Base-by-base conservation (phyloP, 1,140 invertebrate genomes). In the Philaenus spumarius region DNA sequence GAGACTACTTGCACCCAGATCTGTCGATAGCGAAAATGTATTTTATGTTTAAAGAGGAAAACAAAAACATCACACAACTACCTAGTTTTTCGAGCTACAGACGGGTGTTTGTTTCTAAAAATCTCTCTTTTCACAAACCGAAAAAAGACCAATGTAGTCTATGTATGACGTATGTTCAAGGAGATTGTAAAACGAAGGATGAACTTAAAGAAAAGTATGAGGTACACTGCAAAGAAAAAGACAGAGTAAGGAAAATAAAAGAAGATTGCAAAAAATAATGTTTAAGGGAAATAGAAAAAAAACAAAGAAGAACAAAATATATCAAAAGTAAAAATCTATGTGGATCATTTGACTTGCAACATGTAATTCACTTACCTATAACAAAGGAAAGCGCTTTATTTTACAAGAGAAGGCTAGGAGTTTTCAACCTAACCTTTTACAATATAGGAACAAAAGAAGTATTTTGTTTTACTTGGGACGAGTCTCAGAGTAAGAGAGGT, bases 141-240 rank as follows among this genome's bases (percentile, higher is more conserved):
- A 45, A 45, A 45, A 45, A 45, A 45, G 42, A 17, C 42, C 42
- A 45, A 45, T 45, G 42, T 17, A 7, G 6, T 6, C 42, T 45
- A 45, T 17, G 42, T 19, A 45, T 45, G 42, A 45, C 42, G 6
- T 45, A 9, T 45, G 14, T 45, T 45, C 14, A 45, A 7, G 42
- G 42, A 45, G 42, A 9, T 19, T 14, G 20, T 7, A 19, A 45
- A 15, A 45, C 42, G 20, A 45, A 15, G 20, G 20, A 14, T 9
- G 20, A 45, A 45, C 15, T 45, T 45, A 45, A 15, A 45, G 42
- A 45, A 15, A 14, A 45, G 42, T 45, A 45, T 45, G 42, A 45
- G 15, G 6, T 19, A 15, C 42, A 45, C 15, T 9, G 42, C 42
- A 45, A 9, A 19, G 42, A 45, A 45, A 45, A 45, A 45, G 42